Percentiles rank a stretch among this genome's conserved stretches.
phyloP scores from a whole-genome alignment of 1,140 invertebrate species.

The Linepithema humile region DNA sequence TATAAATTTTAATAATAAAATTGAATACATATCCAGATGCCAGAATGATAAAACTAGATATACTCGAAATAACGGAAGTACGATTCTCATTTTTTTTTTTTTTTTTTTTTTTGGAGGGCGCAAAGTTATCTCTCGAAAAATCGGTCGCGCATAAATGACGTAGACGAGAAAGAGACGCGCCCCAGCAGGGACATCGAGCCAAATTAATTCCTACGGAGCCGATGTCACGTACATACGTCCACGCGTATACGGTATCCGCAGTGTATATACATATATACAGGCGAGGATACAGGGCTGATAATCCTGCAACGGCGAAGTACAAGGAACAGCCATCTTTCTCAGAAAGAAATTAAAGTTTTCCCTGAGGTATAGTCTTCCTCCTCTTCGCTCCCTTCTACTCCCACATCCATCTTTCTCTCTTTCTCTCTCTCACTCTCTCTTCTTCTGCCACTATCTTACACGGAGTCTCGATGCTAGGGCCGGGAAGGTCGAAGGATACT shows the following conservation, averaged over 20 bases:
- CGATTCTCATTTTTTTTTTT: background rate
- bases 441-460: conserved; percentile 27
- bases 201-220: conserved; percentile 73
- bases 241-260: background rate
- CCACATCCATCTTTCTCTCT: conserved; percentile 6
- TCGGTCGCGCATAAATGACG: conserved; percentile 58
- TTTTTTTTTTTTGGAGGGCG: background rate
- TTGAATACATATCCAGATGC: background rate
- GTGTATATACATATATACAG: conserved; percentile 21
- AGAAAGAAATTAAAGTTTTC: conserved; percentile 83
- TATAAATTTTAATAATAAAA: background rate
- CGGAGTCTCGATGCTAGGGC: conserved; percentile 60
- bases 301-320: conserved; percentile 60
- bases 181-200: conserved; percentile 57
- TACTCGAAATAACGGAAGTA: background rate
- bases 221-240: conserved; percentile 19
- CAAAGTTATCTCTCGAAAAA: conserved; percentile 52
- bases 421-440: conserved; percentile 18
- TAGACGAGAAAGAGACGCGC: conserved; percentile 43
- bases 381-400: background rate
- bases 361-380: conserved; percentile 74
- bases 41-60: background rate
- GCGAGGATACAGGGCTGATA: conserved; percentile 45
- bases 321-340: conserved; percentile 78
- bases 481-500: conserved; percentile 72